Base-by-base conservation (phyloP, 2,888 invertebrate species). In the Monoplex corrugatus region DNA sequence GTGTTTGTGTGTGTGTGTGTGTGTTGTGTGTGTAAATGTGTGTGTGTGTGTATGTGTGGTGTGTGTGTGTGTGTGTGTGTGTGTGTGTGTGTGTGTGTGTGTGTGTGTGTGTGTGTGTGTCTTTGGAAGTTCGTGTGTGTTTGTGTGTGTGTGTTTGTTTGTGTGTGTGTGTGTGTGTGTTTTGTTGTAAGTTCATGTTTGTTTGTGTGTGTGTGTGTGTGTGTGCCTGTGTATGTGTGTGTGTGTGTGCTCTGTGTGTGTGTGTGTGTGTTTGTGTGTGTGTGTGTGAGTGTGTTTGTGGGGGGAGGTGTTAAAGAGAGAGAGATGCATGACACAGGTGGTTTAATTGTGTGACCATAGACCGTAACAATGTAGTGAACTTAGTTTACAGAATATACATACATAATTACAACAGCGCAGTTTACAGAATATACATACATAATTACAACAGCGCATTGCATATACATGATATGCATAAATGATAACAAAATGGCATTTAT, bases 61-160 rank as follows among this genome's bases (percentile, higher is more conserved):
- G 63, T 63, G 63, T 63, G 63, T 63, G 63, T 63, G 63, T 63
- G 63, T 63, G 63, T 63, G 63, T 63, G 63, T 63, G 83, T 44
- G 83, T 44, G 83, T 83, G 44, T 19, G 83, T 44, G 83, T 44
- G 83, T 44, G 83, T 83, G 83, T 44, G 83, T 83, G 0, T 40
- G 83, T 83, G 44, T 83, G 83, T 83, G 63, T 63, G 63, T 63
- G 6, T 5, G 63, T 23, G 6, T 0, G 6, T 63, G 10, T 44
- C 44, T 83, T 1, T 2, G 44, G 1, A 5, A 19, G 44, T 44
- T 43, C 44, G 83, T 38, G 44, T 83, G 83, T 38, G 83, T 44
- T 10, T 83, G 83, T 44, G 83, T 83, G 83, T 23, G 38, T 83
- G 43, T 16, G 23, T 63, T 19, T 63, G 63, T 63, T 63, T 19